These are phyloP conservation scores for Aleiodes leptofemur DNA, from an alignment of 2,888 invertebrate genomes.

Conservation along the genomic window DNA sequence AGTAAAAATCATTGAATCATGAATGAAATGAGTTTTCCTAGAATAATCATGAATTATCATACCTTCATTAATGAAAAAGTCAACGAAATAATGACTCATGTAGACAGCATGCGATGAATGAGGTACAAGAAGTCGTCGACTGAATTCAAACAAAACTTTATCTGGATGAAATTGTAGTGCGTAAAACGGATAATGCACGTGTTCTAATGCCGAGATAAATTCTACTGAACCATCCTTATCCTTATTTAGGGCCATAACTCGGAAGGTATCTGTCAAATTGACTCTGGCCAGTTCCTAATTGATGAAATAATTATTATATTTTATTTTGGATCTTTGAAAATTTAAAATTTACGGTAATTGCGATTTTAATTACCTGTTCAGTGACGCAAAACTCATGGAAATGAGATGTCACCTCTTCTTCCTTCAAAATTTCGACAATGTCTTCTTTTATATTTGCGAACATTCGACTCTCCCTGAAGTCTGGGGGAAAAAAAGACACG, in stretches of 20 bases:
- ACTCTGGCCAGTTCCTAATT: constrained; percentile 77
- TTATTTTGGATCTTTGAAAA: neutral
- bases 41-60: constrained; percentile 77
- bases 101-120: constrained; percentile 81
- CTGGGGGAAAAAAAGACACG: constrained; percentile 73
- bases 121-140: constrained; percentile 76
- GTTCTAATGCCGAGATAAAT: constrained; percentile 89
- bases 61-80: constrained; percentile 88
- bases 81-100: constrained; percentile 85
- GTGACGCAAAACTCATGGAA: constrained; percentile 85
- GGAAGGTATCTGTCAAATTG: constrained; percentile 81
- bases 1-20: neutral
- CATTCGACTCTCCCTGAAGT: constrained; percentile 80
- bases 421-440: constrained; percentile 78
- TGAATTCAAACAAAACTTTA: constrained; percentile 87
- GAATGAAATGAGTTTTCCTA: constrained; percentile 52
- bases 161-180: constrained; percentile 95
- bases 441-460: constrained; percentile 80
- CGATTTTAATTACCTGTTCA: constrained; percentile 73
- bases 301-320: constrained; percentile 14
- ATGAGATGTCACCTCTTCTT: constrained; percentile 84
- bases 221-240: constrained; percentile 79
- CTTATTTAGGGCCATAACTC: constrained; percentile 82
- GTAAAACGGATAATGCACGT: constrained; percentile 85
- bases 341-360: neutral